Evolutionary conservation across 1,140 invertebrate species (phyloP), one percentile per base, ranked within the genome.

Genomic region (Vanessa tameamea): DNA sequence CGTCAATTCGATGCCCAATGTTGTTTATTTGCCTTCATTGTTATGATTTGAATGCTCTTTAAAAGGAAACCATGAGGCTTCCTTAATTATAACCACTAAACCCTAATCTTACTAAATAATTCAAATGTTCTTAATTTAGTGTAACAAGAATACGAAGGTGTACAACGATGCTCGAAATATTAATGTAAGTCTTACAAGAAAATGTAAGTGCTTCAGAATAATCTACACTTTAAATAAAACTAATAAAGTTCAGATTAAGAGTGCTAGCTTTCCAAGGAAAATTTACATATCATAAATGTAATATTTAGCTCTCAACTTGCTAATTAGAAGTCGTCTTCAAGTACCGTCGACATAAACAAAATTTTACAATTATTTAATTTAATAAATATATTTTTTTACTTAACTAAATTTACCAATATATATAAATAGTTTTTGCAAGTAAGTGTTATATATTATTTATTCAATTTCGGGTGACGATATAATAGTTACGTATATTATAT

Each of bases 221-320:
- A 80, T 85, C 64, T 82, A 59, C 50, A 79, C 82, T 80, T 78
- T 85, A 82, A 65, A 50, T 14, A 68, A 16, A 63, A 9, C 16
- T 9, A 50, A 80, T 86, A 90, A 80, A 90, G 86, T 82, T 78
- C 65, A 87, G 67, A 83, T 85, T 86, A 82, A 78, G 61, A 73
- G 64, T 77, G 63, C 66, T 83, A 77, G 73, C 76, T 83, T 74
- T 64, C 79, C 86, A 77, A 85, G 83, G 76, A 83, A 89, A 90
- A 90, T 92, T 92, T 92, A 89, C 87, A 92, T 92, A 87, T 89
- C 88, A 91, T 91, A 91, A 91, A 90, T 90, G 89, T 90, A 88
- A 91, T 91, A 91, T 91, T 91, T 91, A 90, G 87, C 89, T 91
- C 86, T 86, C 86, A 87, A 89, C 87, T 89, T 90, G 87, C 87